Conservation (phyloP, 2,113 vertebrate genomes). For the Platichthys stellatus region DNA sequence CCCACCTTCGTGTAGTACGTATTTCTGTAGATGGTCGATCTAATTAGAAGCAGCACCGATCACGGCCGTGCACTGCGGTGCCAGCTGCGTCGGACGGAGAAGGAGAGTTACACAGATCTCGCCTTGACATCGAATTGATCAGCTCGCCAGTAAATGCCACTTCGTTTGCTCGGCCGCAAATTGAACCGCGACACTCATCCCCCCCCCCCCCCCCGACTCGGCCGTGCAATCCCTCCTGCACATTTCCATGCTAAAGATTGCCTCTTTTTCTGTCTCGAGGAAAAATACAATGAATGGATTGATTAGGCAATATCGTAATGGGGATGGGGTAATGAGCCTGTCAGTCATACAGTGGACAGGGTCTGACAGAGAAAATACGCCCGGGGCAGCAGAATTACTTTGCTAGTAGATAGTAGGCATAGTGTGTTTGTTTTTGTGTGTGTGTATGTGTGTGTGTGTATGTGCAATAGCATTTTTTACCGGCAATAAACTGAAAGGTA, state of each 20-base stretch:
- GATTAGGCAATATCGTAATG: constrained; percentile 81
- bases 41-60: background rate
- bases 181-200: constrained; percentile 60
- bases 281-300: constrained; percentile 76
- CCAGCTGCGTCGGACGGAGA: constrained; percentile 25
- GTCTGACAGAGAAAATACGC: constrained; percentile 51
- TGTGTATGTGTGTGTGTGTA: background rate
- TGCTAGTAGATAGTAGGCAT: constrained; percentile 1
- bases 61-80: constrained; percentile 4
- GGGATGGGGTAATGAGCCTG: constrained; percentile 78
- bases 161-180: constrained; percentile 52
- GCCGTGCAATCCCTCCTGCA: constrained; percentile 42
- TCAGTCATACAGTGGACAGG: constrained; percentile 65
- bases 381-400: constrained; percentile 43
- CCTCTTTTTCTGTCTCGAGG: constrained; percentile 66
- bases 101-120: constrained; percentile 27
- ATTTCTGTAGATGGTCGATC: constrained; percentile 2
- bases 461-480: background rate
- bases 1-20: background rate
- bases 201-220: background rate
- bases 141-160: constrained; percentile 45
- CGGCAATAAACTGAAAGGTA: constrained; percentile 22
- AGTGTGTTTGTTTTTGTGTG: background rate
- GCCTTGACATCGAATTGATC: constrained; percentile 67
- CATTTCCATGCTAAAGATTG: constrained; percentile 75